phyloP scores from a whole-genome alignment of 2,113 vertebrate species.

The Elanus axillaris region DNA sequence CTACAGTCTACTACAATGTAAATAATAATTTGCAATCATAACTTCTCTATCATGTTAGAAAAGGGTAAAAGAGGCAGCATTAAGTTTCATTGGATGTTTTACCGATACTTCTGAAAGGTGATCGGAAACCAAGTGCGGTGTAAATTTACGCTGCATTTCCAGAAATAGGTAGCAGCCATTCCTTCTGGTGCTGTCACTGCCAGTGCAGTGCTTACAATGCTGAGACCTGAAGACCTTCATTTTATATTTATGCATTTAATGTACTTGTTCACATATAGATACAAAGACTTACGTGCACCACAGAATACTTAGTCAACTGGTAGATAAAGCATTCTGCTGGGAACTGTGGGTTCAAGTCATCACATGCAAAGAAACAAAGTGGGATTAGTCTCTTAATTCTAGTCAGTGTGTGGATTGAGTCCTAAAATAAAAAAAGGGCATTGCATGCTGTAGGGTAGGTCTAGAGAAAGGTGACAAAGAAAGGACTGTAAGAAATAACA shows the following conservation, averaged over 20 bases:
- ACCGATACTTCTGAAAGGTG: background rate
- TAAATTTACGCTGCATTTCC: background rate
- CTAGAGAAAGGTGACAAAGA: background rate
- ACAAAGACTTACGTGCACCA: background rate
- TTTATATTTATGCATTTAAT: background rate
- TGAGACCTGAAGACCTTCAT: background rate
- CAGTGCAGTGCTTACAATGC: background rate
- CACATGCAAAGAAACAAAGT: background rate
- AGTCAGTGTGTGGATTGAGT: background rate
- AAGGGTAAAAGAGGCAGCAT: background rate
- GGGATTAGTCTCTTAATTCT: background rate
- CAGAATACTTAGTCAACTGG: background rate
- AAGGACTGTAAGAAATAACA: background rate
- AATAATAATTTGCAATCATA: background rate
- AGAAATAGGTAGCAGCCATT: background rate
- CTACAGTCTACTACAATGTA: background rate
- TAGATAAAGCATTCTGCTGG: background rate
- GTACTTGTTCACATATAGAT: background rate
- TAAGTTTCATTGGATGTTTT: background rate
- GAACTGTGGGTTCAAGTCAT: background rate
- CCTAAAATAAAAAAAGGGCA: background rate
- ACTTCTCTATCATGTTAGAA: background rate
- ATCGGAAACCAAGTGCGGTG: rapidly evolving
- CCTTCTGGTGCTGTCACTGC: background rate
- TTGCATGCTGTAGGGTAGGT: background rate